A percentile compares a stretch with the other conserved stretches of the same genome.
Evolutionary conservation across 1,140 invertebrate genomes (phyloP).

Genomic region (Drosophila kohkoa): DNA sequence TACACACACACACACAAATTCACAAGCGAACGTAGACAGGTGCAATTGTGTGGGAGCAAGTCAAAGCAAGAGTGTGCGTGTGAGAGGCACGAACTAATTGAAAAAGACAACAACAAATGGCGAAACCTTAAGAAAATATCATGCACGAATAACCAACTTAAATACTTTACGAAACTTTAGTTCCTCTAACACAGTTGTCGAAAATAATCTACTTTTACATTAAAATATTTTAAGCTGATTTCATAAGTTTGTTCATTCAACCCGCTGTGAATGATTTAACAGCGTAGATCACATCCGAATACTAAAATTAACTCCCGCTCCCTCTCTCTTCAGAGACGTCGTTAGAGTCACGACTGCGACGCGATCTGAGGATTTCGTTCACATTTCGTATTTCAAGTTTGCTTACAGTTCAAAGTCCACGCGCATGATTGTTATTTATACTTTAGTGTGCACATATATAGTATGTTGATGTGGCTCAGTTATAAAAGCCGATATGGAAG

Average conservation of each 20-base stretch:
- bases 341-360: conserved; percentile 5
- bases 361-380: conserved; percentile 11
- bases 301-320: conserved; percentile 19
- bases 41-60: conserved; percentile 41
- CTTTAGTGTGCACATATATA: too few relatives aligned
- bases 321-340: not conserved
- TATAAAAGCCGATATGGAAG: conserved; percentile 13
- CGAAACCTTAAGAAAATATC: conserved; percentile 30
- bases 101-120: conserved; percentile 47
- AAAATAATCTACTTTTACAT: not conserved
- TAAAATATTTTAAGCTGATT: not conserved
- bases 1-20: conserved; percentile 27
- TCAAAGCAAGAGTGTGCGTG: conserved; percentile 5
- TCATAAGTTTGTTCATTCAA: not conserved
- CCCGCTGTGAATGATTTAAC: conserved; percentile 30
- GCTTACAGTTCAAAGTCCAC: conserved; percentile 48
- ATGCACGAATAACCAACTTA: conserved; percentile 25
- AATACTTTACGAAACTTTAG: conserved; percentile 8
- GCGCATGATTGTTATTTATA: conserved; percentile 2
- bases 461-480: conserved; percentile 3
- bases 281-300: conserved; percentile 9
- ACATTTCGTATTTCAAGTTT: conserved; percentile 38
- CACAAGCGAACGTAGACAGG: conserved; percentile 42
- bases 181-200: not conserved
- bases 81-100: conserved; percentile 39